Evolutionary conservation across 1,140 invertebrate species (phyloP), one percentile per base, ranked within the genome.

Genomic region (Paracyclopina nana): DNA sequence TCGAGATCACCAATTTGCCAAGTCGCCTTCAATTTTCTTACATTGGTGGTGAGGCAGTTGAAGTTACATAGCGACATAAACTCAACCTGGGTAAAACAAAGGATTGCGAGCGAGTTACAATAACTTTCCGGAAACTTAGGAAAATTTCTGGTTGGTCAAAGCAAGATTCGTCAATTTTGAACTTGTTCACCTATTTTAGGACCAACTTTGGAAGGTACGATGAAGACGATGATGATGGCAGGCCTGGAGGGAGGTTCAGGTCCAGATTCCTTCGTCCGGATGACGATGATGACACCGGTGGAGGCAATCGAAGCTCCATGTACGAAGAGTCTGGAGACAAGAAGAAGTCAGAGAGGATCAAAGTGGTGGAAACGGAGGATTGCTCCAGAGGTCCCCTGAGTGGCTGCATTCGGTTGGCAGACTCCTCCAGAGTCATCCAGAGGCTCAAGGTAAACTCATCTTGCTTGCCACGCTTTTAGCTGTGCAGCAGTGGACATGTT

Each of bases 391-490:
- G 85, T 5, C 85, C 85, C 1, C 69, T 92, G 0, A 87, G 82
- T 62, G 86, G 85, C 11, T 59, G 57, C 43, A 51, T 53, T 26
- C 46, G 58, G 25, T 49, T 58, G 20, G 52, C 48, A 44, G 86
- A 91, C 61, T 87, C 82, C 27, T 79, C 83, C 0, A 69, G 82
- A 38, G 80, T 88, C 0, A 85, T 90, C 72, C 82, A 83, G 63
- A 77, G 83, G 43, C 69, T 90, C 46, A 76, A 85, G 48, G 48
- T 50, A 50, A 27, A 29, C 5, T 4, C n/a, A n/a, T n/a, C n/a
- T n/a, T n/a, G n/a, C n/a, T n/a, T n/a, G n/a, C n/a, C n/a, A n/a
- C n/a, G n/a, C n/a, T n/a, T n/a, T n/a, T n/a, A n/a, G n/a, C n/a
- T n/a, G n/a, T n/a, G n/a, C n/a, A n/a, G n/a, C n/a, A n/a, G n/a